A percentile compares a stretch with the other conserved stretches of the same genome.
Evolutionary conservation across 1,140 invertebrate genomes (phyloP).

Genomic region (Physella acuta): DNA sequence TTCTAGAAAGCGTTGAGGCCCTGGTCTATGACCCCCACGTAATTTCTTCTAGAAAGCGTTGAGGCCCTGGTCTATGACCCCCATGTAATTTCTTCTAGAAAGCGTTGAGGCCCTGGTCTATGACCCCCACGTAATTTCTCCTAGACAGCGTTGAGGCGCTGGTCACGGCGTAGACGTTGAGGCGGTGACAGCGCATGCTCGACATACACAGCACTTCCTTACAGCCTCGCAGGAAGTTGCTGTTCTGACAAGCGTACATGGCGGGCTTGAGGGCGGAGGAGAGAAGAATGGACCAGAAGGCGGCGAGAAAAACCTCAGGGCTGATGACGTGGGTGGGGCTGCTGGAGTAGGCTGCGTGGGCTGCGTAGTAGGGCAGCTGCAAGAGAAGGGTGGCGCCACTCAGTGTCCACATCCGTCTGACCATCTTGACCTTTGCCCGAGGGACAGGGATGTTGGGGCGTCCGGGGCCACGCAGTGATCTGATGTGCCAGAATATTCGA

Average conservation of each 20-base stretch:
- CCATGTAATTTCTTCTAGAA: no score
- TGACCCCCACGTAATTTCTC: slow-evolving; percentile 45
- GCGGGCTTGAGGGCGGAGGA: slow-evolving; percentile 37
- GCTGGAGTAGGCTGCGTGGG: slow-evolving; percentile 30
- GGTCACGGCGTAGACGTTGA: slow-evolving; percentile 48
- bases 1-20: no score
- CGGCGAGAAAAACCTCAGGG: slow-evolving; percentile 30
- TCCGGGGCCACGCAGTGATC: slow-evolving; percentile 30
- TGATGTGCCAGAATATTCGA: slow-evolving; percentile 40
- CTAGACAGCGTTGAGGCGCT: slow-evolving; percentile 42
- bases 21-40: no score
- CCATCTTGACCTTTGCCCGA: slow-evolving; percentile 49
- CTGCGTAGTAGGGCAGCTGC: slow-evolving; percentile 33
- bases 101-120: slow-evolving; percentile 29
- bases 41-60: no score
- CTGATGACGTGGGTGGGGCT: background rate
- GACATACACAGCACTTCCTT: slow-evolving; percentile 53
- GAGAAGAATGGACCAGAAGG: slow-evolving; percentile 30
- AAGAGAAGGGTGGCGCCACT: slow-evolving; percentile 30
- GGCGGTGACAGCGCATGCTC: slow-evolving; percentile 49
- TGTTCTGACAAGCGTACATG: slow-evolving; percentile 47
- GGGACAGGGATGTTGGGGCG: slow-evolving; percentile 43
- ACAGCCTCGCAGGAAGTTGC: slow-evolving; percentile 51
- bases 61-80: no score
- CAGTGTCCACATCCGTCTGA: slow-evolving; percentile 45